Evolutionary conservation across 2,797 vertebrate genomes (phyloP), one percentile per base, ranked within the genome.

Genomic region (Acanthurus lineatus): DNA sequence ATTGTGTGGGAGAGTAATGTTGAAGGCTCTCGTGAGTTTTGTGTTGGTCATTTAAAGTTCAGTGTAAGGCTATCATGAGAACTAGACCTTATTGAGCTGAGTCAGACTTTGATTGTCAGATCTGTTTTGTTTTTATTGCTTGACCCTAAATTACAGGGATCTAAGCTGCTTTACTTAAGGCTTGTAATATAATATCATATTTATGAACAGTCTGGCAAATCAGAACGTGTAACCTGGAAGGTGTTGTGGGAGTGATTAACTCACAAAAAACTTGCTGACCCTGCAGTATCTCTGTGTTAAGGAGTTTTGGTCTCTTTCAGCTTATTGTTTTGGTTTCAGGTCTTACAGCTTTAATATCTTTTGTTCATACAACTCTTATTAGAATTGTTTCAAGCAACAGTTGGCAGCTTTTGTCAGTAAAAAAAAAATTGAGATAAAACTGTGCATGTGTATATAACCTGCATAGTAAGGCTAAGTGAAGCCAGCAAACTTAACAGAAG

Each of bases 1-100:
- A 62, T 59, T 71, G 59, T 74, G 70, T 25, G 60, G 84, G 71
- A 69, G 28, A 78, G 54, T 2, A 32, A 32, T 32, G 28, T 59
- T 86, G 20, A 73, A 72, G 57, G 67, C 32, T 45, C 68, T 58
- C 20, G 44, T 5, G n/a, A 76, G 22, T 65, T 73, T 58, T 28
- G 58, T 19, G 7, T 47, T 52, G 45, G 45, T 45, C 53, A 28
- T 25, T 32, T 32, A 32, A 32, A 42, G 60, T 28, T 80, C 44
- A 11, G 54, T 7, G 1, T 9, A 1, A 32, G 42, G 38, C 7
- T 25, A 53, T 73, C 11, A 65, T n/a, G 59, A 25, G n/a, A 20
- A 22, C 4, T 2, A 28, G 17, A 59, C 69, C 28, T 53, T 19
- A 51, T 62, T 63, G 28, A 28, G 20, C 57, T 9, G 0, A 19